Percentiles rank a stretch among this genome's conserved stretches.
Evolutionary conservation across 2,888 invertebrate genomes (phyloP).

Genomic region (Maniola hyperantus): DNA sequence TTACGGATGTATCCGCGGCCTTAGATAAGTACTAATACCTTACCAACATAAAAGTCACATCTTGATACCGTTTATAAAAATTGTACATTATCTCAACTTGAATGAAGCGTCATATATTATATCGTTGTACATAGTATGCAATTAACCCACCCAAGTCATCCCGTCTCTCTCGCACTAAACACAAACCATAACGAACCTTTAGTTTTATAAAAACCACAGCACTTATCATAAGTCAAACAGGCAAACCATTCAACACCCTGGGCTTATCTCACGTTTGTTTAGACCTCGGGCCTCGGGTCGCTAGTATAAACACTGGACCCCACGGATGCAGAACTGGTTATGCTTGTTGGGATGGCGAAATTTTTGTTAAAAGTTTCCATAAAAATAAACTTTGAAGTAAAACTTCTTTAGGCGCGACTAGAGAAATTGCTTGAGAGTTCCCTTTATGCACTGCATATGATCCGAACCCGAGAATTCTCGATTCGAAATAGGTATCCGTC

Average conservation of each 20-base stretch:
- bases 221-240: conserved; percentile 37
- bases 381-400: background rate
- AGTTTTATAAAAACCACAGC: conserved; percentile 18
- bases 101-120: no score
- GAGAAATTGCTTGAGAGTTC: no score
- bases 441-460: no score
- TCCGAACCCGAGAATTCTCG: no score
- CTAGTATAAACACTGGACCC: conserved; percentile 68
- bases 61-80: no score
- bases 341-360: conserved; percentile 39
- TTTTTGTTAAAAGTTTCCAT: conserved; percentile 27
- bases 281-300: conserved; percentile 38
- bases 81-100: background rate
- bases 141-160: background rate
- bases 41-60: no score
- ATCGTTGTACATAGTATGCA: no score
- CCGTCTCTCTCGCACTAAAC: background rate
- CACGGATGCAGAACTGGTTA: conserved; percentile 64
- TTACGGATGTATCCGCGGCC: no score
- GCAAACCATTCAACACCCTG: conserved; percentile 29
- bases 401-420: no score
- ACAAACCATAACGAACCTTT: background rate
- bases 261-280: conserved; percentile 41
- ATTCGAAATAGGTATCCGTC: no score
- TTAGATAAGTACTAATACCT: no score